These are phyloP conservation scores for Orthosia gothica DNA, from an alignment of 2,888 invertebrate genomes.

Conservation along the genomic window DNA sequence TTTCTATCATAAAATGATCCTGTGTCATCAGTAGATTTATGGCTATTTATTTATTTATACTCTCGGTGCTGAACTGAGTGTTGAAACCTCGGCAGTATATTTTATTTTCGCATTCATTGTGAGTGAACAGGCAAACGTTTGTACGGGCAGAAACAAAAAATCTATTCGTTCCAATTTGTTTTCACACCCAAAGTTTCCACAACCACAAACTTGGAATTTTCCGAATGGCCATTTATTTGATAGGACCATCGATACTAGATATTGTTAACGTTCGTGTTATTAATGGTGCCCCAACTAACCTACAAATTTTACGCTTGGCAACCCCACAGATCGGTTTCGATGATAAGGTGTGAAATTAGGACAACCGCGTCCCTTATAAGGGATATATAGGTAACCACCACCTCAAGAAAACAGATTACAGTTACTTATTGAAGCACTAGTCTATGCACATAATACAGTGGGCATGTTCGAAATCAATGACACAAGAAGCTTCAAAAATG, in stretches of 20 bases:
- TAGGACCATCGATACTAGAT: background rate
- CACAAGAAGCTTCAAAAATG: no score
- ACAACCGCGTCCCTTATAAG: background rate
- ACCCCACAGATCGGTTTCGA: conserved; percentile 3
- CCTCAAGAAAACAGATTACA: background rate
- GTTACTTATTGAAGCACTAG: background rate
- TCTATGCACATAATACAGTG: no score
- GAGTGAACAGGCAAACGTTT: background rate
- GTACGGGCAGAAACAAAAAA: background rate
- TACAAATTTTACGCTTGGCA: conserved; percentile 8
- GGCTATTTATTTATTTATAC: no score
- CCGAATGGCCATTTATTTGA: background rate
- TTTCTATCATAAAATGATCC: background rate
- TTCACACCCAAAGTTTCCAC: background rate
- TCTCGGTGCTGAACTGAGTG: background rate
- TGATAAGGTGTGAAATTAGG: conserved; percentile 22
- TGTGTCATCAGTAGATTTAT: background rate
- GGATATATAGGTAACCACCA: background rate
- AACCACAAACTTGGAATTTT: background rate
- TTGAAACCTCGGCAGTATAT: background rate
- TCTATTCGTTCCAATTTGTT: background rate
- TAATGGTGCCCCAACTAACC: conserved; percentile 8
- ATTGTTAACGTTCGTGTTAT: background rate
- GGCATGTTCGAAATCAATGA: no score
- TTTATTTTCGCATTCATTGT: background rate